phyloP scores from a whole-genome alignment of 23 tunicate species.

The Aplidium turbinatum region DNA sequence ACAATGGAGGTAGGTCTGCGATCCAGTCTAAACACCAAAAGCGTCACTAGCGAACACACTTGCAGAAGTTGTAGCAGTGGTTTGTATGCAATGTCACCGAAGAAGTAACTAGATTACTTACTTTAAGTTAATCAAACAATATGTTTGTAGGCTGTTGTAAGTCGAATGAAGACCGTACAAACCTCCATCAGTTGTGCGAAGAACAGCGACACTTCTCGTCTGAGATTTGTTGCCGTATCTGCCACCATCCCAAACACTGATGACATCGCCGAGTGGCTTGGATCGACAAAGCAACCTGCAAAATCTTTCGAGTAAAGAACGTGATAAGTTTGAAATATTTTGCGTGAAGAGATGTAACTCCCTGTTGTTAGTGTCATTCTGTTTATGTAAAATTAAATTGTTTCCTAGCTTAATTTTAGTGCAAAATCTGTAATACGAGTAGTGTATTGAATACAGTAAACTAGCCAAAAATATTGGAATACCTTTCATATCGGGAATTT shows the following conservation, averaged over 20 bases:
- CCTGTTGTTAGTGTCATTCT: no score
- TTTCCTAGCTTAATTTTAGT: no score
- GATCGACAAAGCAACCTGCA: slow-evolving; percentile 46
- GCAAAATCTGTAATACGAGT: no score
- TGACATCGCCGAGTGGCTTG: slow-evolving; percentile 85
- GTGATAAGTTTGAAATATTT: no score
- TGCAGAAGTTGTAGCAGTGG: background rate
- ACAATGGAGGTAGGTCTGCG: slow-evolving; percentile 84
- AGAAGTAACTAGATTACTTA: background rate
- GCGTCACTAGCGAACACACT: background rate
- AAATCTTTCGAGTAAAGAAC: slow-evolving; percentile 38
- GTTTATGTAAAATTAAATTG: no score
- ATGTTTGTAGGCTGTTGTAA: slow-evolving; percentile 69
- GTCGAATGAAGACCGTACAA: slow-evolving; percentile 86
- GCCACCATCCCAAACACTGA: slow-evolving; percentile 90
- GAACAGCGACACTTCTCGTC: background rate
- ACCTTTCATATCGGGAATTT: no score
- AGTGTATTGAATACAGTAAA: no score
- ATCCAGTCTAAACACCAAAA: background rate
- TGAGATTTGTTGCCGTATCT: slow-evolving; percentile 80
- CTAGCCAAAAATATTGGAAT: no score
- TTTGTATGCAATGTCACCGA: background rate
- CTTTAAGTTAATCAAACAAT: background rate
- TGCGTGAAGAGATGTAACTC: no score
- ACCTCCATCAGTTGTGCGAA: slow-evolving; percentile 5